Conservation (phyloP, 2,113 vertebrate genomes). For the Chiloscyllium plagiosum region DNA sequence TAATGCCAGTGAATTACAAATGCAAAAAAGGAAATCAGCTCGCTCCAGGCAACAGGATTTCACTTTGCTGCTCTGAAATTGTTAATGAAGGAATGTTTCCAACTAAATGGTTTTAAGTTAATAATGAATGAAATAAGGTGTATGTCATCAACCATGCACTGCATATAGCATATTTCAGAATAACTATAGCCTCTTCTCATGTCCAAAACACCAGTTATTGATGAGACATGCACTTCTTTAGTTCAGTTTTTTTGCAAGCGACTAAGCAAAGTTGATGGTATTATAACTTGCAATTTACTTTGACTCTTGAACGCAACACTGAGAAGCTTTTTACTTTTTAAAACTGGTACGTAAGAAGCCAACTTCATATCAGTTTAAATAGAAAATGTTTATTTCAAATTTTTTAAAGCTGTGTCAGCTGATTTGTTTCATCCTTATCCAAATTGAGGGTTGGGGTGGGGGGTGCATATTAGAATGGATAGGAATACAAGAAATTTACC, state of each 20-base stretch:
- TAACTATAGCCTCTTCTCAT: no score
- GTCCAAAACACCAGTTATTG: background rate
- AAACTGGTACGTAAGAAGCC: background rate
- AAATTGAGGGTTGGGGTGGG: background rate
- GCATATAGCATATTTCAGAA: background rate
- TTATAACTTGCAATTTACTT: background rate
- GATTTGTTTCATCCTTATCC: background rate
- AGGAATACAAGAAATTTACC: background rate
- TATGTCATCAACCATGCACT: conserved; percentile 1
- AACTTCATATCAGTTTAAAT: background rate
- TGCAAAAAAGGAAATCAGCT: background rate
- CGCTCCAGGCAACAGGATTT: conserved; percentile 17
- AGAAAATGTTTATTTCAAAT: background rate
- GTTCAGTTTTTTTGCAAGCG: background rate
- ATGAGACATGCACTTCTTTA: no score
- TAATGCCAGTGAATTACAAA: conserved; percentile 21
- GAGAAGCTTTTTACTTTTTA: background rate
- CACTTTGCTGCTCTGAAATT: conserved; percentile 22
- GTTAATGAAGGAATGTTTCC: conserved; percentile 34
- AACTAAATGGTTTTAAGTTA: conserved; percentile 25
- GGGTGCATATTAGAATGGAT: background rate
- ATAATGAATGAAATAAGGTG: conserved; percentile 33
- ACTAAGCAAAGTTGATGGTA: background rate
- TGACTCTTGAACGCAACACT: background rate
- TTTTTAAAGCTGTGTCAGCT: no score